Conservation (phyloP, 2,113 vertebrate genomes). For the Protobothrops mucrosquamatus region DNA sequence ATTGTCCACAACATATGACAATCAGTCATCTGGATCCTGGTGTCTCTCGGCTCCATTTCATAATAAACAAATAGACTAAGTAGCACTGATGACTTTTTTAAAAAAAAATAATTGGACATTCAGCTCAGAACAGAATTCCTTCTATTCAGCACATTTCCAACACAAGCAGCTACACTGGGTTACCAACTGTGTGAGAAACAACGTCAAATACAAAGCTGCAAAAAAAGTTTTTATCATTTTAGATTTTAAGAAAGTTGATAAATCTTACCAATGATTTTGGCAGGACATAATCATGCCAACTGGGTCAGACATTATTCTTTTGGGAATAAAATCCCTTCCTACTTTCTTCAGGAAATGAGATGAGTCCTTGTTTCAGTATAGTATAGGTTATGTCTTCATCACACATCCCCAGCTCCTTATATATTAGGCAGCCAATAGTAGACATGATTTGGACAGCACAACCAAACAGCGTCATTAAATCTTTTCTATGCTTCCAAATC, state of each 20-base stretch:
- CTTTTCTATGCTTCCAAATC: neutral
- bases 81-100: neutral
- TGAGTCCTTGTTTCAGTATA: neutral
- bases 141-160: neutral
- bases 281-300: neutral
- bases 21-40: neutral
- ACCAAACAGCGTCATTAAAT: neutral
- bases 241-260: neutral
- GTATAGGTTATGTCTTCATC: neutral
- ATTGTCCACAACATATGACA: no score
- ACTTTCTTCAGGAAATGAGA: neutral
- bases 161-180: neutral
- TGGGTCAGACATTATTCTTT: neutral
- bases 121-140: neutral
- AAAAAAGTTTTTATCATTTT: neutral
- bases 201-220: neutral
- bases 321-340: neutral
- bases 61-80: neutral
- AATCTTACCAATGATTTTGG: neutral
- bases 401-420: neutral
- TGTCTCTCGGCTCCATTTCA: neutral
- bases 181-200: neutral
- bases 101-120: neutral
- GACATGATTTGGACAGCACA: neutral
- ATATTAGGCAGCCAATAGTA: neutral